Conservation (phyloP, 1,140 invertebrate genomes). For the Zaprionus capensis region DNA sequence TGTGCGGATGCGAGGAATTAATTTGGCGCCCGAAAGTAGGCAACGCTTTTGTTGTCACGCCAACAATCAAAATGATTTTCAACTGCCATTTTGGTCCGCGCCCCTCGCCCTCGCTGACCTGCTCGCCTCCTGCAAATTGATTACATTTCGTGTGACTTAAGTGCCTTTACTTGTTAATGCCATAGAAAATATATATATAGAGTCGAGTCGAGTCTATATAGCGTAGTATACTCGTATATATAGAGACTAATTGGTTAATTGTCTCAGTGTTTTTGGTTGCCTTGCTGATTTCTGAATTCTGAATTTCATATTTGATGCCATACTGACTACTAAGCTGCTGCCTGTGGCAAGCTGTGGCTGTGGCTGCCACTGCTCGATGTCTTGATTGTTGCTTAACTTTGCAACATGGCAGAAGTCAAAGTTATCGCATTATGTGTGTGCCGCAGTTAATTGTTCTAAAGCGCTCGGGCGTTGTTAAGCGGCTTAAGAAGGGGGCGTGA, state of each 20-base stretch:
- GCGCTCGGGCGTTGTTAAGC: constrained; percentile 67
- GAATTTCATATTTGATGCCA: constrained; percentile 33
- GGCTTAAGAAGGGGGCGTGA: constrained; percentile 46
- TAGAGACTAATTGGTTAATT: constrained; percentile 13
- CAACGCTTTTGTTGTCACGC: constrained; percentile 48
- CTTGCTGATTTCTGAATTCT: constrained; percentile 12
- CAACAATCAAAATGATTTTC: constrained; percentile 46
- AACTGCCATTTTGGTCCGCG: background rate
- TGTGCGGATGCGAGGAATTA: constrained; percentile 57
- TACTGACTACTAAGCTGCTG: constrained; percentile 37
- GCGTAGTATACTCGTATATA: background rate
- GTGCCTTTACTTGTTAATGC: constrained; percentile 18
- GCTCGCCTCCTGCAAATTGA: constrained; percentile 11
- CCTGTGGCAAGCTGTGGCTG: background rate
- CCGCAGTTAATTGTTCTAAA: constrained; percentile 70
- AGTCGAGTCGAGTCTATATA: background rate
- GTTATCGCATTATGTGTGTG: constrained; percentile 43
- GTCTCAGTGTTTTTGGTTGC: background rate
- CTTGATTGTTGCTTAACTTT: constrained; percentile 39
- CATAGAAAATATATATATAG: background rate
- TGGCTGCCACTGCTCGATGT: background rate
- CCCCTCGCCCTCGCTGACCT: background rate
- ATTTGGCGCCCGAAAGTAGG: constrained; percentile 46
- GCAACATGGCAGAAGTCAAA: constrained; percentile 18
- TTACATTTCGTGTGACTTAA: constrained; percentile 36